These are phyloP conservation scores for Eumerus sabulonum DNA, from an alignment of 2,888 invertebrate genomes.

Conservation along the genomic window DNA sequence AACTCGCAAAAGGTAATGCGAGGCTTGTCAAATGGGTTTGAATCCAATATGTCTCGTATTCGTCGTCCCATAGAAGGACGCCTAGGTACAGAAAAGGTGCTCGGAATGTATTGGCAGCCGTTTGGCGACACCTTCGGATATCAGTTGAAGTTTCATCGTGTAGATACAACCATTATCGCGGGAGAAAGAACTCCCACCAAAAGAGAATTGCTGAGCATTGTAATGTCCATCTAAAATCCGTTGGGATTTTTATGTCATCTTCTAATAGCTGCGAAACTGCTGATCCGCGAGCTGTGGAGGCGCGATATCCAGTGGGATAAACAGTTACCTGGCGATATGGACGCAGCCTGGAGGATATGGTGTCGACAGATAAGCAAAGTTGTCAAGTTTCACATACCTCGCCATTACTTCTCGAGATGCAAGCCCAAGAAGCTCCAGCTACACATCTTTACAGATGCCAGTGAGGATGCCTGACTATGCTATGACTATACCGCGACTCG, in stretches of 20 bases:
- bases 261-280: constrained; percentile 1
- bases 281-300: constrained; percentile 22
- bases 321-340: constrained; percentile 9
- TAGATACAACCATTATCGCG: constrained; percentile 23
- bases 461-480: constrained; percentile 56
- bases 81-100: constrained; percentile 26
- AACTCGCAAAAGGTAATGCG: constrained; percentile 12
- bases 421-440: too few species aligned
- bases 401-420: too few species aligned
- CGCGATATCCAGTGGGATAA: constrained; percentile 20
- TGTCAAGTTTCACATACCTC: too few species aligned
- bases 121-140: constrained; percentile 46
- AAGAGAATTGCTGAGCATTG: constrained; percentile 3
- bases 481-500: too few species aligned
- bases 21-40: too few species aligned
- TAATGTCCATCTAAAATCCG: constrained; percentile 23
- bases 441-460: constrained; percentile 42
- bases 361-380: too few species aligned
- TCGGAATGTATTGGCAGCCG: constrained; percentile 68
- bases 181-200: constrained; percentile 2
- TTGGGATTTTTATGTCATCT: constrained; percentile 7
- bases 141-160: constrained; percentile 29
- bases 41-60: too few species aligned
- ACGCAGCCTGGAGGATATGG: too few species aligned
- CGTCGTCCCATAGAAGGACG: not conserved